Evolutionary conservation across 2,113 vertebrate species (phyloP), one percentile per base, ranked within the genome.

Genomic region (Pseudonaja textilis): DNA sequence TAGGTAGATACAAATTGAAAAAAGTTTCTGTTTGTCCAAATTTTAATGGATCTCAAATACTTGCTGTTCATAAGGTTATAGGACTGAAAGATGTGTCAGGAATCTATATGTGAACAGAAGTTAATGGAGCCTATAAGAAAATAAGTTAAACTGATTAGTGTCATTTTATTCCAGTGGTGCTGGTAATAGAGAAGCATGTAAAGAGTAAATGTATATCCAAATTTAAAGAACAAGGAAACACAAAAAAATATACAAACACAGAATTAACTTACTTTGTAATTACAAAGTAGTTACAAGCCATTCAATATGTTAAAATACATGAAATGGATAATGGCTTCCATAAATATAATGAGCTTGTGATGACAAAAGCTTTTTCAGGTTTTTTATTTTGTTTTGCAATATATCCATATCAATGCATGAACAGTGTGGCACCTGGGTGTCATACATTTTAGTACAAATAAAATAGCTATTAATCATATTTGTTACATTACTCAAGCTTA

Each of bases 81-180:
- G 89, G 91, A 91, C 6, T 93, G 94, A 95, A 95, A 94, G 0
- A 22, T 57, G 0, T 93, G 74, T 93, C 90, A 95, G 56, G 87
- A 92, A 86, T 91, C 86, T 93, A 61, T 56, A 34, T 23, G 47
- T 10, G 16, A 74, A 92, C 2, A 81, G 89, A 94, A 87, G 42
- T 90, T 93, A 87, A 89, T 64, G 85, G 86, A 92, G 91, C 85
- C 93, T 90, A 91, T 6, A 88, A 88, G 69, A 47, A 91, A 34
- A 54, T 94, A 95, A 94, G 92, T 7, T 59, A 96, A 93, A 91
- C 42, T 64, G 93, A 96, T 88, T 92, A 94, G 57, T 55, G 29
- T 42, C 86, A 95, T 96, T 69, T 89, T 93, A 93, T 95, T 94
- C 18, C 93, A 69, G 64, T 16, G 29, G 64, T n/a, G 64, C 29